A percentile compares a stretch with the other conserved stretches of the same genome.
Conservation (phyloP, 2,113 vertebrate species). For the Microcebus tavaratra region DNA sequence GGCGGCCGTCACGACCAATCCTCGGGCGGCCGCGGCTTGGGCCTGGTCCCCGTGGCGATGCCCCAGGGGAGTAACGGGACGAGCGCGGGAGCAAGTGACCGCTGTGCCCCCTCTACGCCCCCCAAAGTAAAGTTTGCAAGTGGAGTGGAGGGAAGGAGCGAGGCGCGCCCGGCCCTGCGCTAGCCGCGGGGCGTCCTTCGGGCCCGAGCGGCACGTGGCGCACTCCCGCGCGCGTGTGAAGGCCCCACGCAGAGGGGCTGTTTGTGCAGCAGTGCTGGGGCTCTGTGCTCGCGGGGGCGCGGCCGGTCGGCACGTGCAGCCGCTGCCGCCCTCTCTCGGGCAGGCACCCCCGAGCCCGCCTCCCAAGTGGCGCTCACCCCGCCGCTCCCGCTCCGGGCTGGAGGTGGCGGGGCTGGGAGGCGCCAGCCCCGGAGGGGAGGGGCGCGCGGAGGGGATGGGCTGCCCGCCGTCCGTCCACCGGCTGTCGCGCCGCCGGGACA, state of each 20-base stretch:
- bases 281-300: neutral
- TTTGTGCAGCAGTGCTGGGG: neutral
- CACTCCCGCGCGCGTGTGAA: neutral
- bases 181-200: neutral
- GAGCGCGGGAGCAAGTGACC: fast-evolving
- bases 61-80: fast-evolving
- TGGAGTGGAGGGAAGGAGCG: neutral
- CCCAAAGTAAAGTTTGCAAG: neutral
- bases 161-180: neutral
- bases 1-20: neutral
- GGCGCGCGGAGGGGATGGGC: neutral
- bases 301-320: neutral
- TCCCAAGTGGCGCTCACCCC: neutral
- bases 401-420: slow-evolving; percentile 11
- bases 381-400: slow-evolving; percentile 73
- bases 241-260: neutral
- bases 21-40: neutral
- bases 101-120: fast-evolving
- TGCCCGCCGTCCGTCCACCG: neutral
- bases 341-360: neutral
- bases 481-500: slow-evolving; percentile 17
- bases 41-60: neutral
- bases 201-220: neutral
- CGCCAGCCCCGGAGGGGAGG: slow-evolving; percentile 56
- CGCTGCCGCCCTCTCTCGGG: neutral